These are phyloP conservation scores for Philotrypesis tridentata DNA, from an alignment of 1,140 invertebrate species.

Conservation along the genomic window DNA sequence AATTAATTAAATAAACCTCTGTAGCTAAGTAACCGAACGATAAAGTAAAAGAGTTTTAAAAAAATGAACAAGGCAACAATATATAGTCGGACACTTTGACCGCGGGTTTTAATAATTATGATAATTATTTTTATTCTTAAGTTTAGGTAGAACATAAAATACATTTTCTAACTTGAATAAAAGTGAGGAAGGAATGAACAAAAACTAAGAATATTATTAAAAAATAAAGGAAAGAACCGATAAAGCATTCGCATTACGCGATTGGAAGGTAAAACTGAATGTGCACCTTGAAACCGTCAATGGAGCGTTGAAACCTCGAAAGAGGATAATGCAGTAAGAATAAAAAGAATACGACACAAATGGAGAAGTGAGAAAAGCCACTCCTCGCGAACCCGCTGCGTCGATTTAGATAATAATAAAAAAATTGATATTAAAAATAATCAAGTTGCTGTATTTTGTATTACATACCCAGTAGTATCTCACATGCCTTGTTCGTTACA, in stretches of 20 bases:
- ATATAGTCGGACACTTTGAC: constrained; percentile 42
- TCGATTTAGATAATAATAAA: constrained; percentile 59
- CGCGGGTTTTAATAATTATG: constrained; percentile 54
- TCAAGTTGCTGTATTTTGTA: constrained; percentile 45
- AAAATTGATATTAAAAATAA: constrained; percentile 52
- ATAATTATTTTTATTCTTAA: constrained; percentile 59
- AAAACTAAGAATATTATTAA: constrained; percentile 48
- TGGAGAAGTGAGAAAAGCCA: not conserved
- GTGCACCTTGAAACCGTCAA: constrained; percentile 7
- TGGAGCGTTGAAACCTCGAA: constrained; percentile 15
- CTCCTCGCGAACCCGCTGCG: constrained; percentile 52
- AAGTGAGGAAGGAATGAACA: constrained; percentile 30
- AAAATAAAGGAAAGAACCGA: constrained; percentile 29
- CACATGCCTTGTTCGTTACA: not conserved
- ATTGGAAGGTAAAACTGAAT: not conserved
- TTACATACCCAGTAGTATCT: constrained; percentile 34
- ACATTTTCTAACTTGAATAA: constrained; percentile 58
- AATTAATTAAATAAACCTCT: constrained; percentile 31
- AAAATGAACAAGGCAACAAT: constrained; percentile 32
- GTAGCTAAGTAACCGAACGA: constrained; percentile 36
- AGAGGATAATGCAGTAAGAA: not conserved
- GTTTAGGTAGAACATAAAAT: constrained; percentile 56
- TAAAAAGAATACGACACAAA: constrained; percentile 9
- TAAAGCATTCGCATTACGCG: constrained; percentile 8
- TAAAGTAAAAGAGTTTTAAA: constrained; percentile 35